Evolutionary conservation across 1,140 invertebrate species (phyloP).

Genomic region (Globodera ellingtonae): DNA sequence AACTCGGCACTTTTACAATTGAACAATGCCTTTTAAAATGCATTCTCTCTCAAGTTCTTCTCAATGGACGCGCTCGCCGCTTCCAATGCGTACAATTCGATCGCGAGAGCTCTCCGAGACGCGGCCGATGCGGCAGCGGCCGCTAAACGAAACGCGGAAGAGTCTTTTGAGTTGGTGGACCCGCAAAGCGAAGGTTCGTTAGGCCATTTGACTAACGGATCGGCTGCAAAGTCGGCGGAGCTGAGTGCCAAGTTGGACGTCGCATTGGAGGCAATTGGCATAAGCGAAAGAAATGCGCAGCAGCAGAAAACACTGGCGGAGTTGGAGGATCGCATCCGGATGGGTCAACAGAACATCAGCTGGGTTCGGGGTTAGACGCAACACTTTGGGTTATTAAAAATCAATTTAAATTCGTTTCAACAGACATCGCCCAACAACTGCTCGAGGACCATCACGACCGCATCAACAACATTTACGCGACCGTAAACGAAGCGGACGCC

Average conservation of each 20-base stretch:
- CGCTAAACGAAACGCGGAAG: constrained; percentile 43
- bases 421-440: constrained; percentile 48
- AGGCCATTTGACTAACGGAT: constrained; percentile 29
- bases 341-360: constrained; percentile 38
- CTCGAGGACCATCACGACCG: constrained; percentile 64
- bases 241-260: constrained; percentile 31
- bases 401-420: not conserved
- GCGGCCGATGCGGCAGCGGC: constrained; percentile 48
- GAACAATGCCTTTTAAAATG: not conserved
- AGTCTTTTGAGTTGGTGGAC: constrained; percentile 39
- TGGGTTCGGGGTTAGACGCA: constrained; percentile 36
- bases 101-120: constrained; percentile 54
- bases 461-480: constrained; percentile 47
- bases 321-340: constrained; percentile 18
- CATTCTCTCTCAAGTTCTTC: constrained; percentile 37
- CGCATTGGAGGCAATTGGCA: constrained; percentile 27
- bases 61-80: constrained; percentile 53
- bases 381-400: not conserved
- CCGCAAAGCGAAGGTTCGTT: constrained; percentile 29
- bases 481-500: constrained; percentile 41
- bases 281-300: constrained; percentile 15
- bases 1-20: not conserved
- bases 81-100: constrained; percentile 62
- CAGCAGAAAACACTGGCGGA: constrained; percentile 37
- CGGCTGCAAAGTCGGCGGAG: constrained; percentile 29